A percentile compares a stretch with the other conserved stretches of the same genome.
Conservation (phyloP, 2,888 invertebrate genomes). For the Amblyjoppa proteus region DNA sequence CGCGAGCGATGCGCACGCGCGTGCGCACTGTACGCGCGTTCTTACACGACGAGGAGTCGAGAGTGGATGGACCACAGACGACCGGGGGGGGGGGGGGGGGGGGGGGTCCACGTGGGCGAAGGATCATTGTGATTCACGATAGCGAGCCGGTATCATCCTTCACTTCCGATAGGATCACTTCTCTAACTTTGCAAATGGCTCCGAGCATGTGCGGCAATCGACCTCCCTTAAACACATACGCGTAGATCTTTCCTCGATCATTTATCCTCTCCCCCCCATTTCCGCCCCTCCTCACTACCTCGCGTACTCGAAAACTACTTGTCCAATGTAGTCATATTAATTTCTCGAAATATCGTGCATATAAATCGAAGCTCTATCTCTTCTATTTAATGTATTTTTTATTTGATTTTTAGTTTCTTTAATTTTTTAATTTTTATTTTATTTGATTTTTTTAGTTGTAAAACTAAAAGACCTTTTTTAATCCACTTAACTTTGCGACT, state of each 20-base stretch:
- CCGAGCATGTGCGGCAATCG: conserved; percentile 60
- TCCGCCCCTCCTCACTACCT: background rate
- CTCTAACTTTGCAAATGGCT: conserved; percentile 63
- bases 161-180: conserved; percentile 81
- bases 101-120: conserved; percentile 79
- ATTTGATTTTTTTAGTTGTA: too few relatives aligned
- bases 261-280: conserved; percentile 10
- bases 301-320: background rate
- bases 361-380: background rate
- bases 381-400: background rate
- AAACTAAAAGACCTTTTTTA: conserved; percentile 17
- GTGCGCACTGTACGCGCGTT: conserved; percentile 20
- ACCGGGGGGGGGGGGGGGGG: conserved; percentile 63
- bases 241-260: conserved; percentile 17
- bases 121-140: conserved; percentile 83
- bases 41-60: background rate
- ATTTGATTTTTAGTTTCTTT: background rate
- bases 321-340: conserved; percentile 10
- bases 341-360: background rate
- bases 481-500: conserved; percentile 60
- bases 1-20: conserved; percentile 29
- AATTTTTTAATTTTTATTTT: too few relatives aligned
- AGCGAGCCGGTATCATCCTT: conserved; percentile 81
- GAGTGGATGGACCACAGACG: background rate
- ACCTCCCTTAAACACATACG: conserved; percentile 66